Base-by-base conservation (phyloP, 2,113 vertebrate genomes). In the Pogonocichla stellata region DNA sequence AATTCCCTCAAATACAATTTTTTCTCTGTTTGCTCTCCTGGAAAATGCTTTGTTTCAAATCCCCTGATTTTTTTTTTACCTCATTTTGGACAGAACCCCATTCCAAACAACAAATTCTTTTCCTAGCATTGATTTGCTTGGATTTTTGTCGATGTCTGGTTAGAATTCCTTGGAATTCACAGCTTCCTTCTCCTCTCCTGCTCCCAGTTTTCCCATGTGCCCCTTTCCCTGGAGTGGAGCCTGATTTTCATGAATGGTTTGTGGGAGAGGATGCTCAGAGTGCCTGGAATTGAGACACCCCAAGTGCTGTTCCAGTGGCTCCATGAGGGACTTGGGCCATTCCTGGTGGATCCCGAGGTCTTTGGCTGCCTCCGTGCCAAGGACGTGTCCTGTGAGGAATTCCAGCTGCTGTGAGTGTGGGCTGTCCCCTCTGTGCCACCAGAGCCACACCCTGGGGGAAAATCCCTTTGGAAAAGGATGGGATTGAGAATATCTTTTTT, bases 361-460 rank as follows among this genome's bases (percentile, higher is more conserved):
- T 90, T 85, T 12, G 28, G 60, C n/a, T 97, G 97, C 50, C 94
- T 96, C 36, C 86, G 2, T 51, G 80, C 42, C 71, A 95, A 96
- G 60, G 93, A 48, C 0, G 29, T 88, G 38, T 75, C 19, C 23
- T 97, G 97, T 33, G 62, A 65, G 62, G 42, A 14, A 0, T 95
- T 97, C 57, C 92, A 8, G 74, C 51, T 40, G 47, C 24, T 96
- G 96, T 97, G 60, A 97, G 96, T 97, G 73, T 10, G 45, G 19
- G 19, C 18, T 53, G 47, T 22, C 53, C 54, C 50, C 16, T 10
- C 65, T 3, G 10, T 1, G 3, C 12, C 67, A n/a, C 31, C 67
- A 40, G 8, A 29, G 51, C 18, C 0, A 10, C 12, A 4, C 24
- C 4, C 2, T 11, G 53, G 42, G 13, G 14, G 8, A 54, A 31